phyloP scores from a whole-genome alignment of 2,797 vertebrate genomes.

The Dallia pectoralis region DNA sequence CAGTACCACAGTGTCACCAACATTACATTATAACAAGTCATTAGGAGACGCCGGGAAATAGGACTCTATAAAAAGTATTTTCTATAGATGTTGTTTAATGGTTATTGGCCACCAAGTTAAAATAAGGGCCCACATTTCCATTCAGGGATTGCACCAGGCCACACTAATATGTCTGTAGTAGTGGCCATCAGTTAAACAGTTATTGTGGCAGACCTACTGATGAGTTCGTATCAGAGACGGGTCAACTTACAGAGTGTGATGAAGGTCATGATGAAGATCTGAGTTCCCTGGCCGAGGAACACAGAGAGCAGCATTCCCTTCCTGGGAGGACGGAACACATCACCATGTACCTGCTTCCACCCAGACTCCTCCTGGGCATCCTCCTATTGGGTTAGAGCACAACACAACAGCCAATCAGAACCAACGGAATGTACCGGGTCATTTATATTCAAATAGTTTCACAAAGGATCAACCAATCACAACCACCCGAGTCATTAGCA shows the following conservation, averaged over 20 bases:
- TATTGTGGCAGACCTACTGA: not conserved
- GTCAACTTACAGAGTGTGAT: constrained; percentile 85
- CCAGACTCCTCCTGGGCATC: constrained; percentile 88
- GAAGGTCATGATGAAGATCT: constrained; percentile 93
- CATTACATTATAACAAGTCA: not conserved
- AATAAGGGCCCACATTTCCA: too few species aligned
- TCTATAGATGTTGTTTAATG: not conserved
- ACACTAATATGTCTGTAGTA: too few species aligned
- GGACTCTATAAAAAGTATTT: not conserved
- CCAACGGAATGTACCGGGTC: not conserved
- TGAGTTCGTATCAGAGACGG: not conserved
- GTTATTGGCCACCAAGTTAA: too few species aligned
- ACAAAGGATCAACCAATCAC: constrained; percentile 42
- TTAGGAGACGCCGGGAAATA: not conserved
- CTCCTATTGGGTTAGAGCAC: constrained; percentile 67
- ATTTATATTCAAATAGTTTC: constrained; percentile 4
- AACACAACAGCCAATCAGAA: constrained; percentile 9
- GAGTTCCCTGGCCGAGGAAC: constrained; percentile 89
- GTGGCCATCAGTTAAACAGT: too few species aligned
- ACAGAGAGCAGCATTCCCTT: constrained; percentile 88
- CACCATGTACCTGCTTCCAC: constrained; percentile 90
- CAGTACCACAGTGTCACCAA: not conserved
- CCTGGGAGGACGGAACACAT: constrained; percentile 85
- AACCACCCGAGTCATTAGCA: constrained; percentile 31
- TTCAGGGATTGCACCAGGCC: too few species aligned